phyloP scores from a whole-genome alignment of 1,140 invertebrate genomes.

The Meloidogyne hapla region DNA sequence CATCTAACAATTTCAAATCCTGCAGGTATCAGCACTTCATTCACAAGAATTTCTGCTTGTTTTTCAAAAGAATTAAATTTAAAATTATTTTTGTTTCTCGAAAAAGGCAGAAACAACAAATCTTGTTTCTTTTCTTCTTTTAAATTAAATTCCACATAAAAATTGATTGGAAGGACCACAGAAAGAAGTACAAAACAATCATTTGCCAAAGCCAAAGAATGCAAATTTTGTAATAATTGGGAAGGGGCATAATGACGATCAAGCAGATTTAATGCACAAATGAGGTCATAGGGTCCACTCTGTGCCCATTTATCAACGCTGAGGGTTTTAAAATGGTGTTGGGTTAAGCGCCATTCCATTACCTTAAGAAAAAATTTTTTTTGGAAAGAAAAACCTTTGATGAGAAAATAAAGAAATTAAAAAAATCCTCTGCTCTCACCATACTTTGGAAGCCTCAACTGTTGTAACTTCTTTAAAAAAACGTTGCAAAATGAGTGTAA shows the following conservation, averaged over 20 bases:
- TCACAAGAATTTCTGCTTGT: constrained; percentile 65
- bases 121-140: neutral
- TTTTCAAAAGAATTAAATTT: constrained; percentile 27
- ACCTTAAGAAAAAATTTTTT: constrained; percentile 29
- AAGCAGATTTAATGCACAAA: constrained; percentile 83
- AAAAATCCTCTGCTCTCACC: constrained; percentile 21
- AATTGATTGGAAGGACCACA: constrained; percentile 81
- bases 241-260: constrained; percentile 82
- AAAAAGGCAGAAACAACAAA: neutral
- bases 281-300: constrained; percentile 72
- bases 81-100: neutral
- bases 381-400: neutral
- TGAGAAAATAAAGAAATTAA: constrained; percentile 1
- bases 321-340: constrained; percentile 71
- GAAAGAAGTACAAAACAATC: constrained; percentile 77
- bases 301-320: constrained; percentile 75
- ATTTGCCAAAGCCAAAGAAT: constrained; percentile 29
- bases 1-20: constrained; percentile 77
- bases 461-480: constrained; percentile 73
- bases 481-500: constrained; percentile 75
- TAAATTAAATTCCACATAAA: constrained; percentile 78
- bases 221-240: constrained; percentile 70
- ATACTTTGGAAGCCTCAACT: constrained; percentile 76
- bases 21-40: constrained; percentile 73
- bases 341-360: constrained; percentile 56